Conservation (phyloP, 1,140 invertebrate species). For the Steinernema feltiae region DNA sequence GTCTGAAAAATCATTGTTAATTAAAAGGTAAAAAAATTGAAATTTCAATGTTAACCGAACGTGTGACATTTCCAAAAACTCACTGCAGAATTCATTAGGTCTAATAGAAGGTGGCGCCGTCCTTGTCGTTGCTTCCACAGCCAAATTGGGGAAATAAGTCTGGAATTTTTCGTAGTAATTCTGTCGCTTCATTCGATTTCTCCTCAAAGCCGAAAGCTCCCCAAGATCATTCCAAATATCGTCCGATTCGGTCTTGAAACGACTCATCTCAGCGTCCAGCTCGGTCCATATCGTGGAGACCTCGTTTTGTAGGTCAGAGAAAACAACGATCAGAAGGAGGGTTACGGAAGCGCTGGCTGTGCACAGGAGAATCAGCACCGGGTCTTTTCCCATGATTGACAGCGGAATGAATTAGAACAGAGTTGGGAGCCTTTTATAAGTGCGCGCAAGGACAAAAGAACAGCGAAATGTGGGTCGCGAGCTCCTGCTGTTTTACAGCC, state of each 20-base stretch:
- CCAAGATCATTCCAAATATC: slow-evolving; percentile 7
- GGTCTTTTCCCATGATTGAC: no score
- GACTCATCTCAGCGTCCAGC: slow-evolving; percentile 1
- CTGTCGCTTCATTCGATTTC: slow-evolving; percentile 10
- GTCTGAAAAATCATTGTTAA: slow-evolving; percentile 14
- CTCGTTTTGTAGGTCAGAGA: slow-evolving; percentile 17
- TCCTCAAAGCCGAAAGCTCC: background rate
- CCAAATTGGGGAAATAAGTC: background rate
- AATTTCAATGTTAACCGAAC: slow-evolving; percentile 9
- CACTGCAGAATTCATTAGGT: slow-evolving; percentile 18
- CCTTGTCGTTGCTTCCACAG: slow-evolving; percentile 11
- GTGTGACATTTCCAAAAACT: no score
- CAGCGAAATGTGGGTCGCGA: no score
- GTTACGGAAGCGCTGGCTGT: no score
- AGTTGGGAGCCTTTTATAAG: no score
- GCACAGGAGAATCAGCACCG: no score
- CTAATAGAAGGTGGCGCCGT: slow-evolving; percentile 11
- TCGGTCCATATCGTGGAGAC: background rate
- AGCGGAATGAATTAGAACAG: no score
- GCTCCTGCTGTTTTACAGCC: no score
- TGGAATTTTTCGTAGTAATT: slow-evolving; percentile 28
- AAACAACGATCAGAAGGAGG: no score
- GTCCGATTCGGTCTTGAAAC: background rate
- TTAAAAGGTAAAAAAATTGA: slow-evolving; percentile 4
- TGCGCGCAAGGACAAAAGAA: no score